These are phyloP conservation scores for Buathra laborator DNA, from an alignment of 2,888 invertebrate species.

Conservation along the genomic window DNA sequence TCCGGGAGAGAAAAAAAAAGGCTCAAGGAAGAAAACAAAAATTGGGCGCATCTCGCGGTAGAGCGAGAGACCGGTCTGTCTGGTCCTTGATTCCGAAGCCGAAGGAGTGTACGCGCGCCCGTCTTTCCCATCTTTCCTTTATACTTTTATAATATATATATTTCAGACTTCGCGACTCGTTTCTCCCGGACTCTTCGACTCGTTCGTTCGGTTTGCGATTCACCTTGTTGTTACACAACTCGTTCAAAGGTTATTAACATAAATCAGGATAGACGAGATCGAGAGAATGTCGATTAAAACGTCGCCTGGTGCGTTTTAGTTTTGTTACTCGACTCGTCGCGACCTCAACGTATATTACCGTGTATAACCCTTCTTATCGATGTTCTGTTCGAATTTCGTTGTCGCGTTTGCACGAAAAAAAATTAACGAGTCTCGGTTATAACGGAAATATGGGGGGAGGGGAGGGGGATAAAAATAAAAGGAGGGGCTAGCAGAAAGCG, in stretches of 20 bases:
- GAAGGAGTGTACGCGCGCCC: slow-evolving; percentile 58
- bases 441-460: neutral
- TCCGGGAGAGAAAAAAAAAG: slow-evolving; percentile 34
- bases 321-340: neutral
- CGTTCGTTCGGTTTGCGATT: no score
- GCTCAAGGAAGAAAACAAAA: slow-evolving; percentile 57
- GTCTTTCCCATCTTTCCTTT: slow-evolving; percentile 44
- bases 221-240: neutral
- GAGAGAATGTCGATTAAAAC: neutral
- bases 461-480: neutral
- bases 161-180: slow-evolving; percentile 3
- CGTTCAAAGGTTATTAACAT: slow-evolving; percentile 2
- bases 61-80: slow-evolving; percentile 73
- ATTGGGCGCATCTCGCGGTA: slow-evolving; percentile 65
- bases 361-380: neutral
- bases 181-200: neutral
- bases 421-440: neutral
- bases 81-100: slow-evolving; percentile 73
- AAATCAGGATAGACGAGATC: slow-evolving; percentile 2
- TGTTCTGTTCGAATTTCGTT: neutral
- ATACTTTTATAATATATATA: slow-evolving; percentile 18
- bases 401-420: neutral
- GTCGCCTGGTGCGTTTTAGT: no score
- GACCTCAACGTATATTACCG: neutral
- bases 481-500: slow-evolving; percentile 64